These are phyloP conservation scores for Haemorhous mexicanus DNA, from an alignment of 2,113 vertebrate species.

Conservation along the genomic window DNA sequence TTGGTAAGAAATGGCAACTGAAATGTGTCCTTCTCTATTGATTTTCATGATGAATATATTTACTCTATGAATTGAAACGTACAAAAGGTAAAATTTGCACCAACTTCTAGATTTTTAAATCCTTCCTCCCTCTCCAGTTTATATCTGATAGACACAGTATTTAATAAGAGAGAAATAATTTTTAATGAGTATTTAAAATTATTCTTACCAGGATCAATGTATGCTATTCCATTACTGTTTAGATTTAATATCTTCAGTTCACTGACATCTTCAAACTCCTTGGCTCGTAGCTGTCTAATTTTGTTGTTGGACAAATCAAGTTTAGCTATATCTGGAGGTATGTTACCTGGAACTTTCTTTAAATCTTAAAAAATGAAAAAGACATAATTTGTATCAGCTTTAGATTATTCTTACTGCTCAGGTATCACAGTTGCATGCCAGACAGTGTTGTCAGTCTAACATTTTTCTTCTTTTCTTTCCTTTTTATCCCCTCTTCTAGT, in stretches of 20 bases:
- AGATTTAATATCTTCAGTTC: slow-evolving; percentile 92
- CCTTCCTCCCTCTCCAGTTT: not conserved
- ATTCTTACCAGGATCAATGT: slow-evolving; percentile 87
- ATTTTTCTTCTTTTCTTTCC: not conserved
- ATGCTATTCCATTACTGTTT: slow-evolving; percentile 85
- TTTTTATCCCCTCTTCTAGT: not conserved
- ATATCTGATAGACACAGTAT: not conserved
- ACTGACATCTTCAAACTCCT: slow-evolving; percentile 86
- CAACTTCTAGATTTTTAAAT: not conserved
- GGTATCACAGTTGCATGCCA: not conserved
- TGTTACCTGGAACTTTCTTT: slow-evolving; percentile 84
- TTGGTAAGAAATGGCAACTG: not conserved
- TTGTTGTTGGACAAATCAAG: slow-evolving; percentile 90
- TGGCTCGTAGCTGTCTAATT: slow-evolving; percentile 86
- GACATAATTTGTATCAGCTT: not conserved
- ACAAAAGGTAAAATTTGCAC: not conserved
- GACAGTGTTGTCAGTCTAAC: not conserved
- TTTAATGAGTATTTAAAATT: not conserved
- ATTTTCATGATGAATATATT: not conserved
- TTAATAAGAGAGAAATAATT: not conserved
- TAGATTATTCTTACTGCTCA: not conserved
- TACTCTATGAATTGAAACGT: not conserved
- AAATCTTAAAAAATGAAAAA: slow-evolving; percentile 77
- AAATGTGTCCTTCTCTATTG: not conserved
- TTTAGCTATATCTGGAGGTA: slow-evolving; percentile 87